Base-by-base conservation (phyloP, 2,888 invertebrate species). In the Ganaspis brasiliensis region DNA sequence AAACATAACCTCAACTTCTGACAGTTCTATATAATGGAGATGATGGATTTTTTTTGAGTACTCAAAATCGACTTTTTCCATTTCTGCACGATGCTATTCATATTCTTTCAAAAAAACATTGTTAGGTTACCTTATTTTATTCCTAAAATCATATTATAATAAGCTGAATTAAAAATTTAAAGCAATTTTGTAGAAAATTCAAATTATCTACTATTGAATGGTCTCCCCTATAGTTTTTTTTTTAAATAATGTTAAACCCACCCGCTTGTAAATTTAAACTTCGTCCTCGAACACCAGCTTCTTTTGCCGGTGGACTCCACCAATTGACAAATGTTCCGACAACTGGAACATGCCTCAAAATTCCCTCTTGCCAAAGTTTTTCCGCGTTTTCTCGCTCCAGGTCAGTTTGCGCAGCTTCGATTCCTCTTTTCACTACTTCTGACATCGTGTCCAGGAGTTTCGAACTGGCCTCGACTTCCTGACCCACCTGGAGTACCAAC, bases 261-360 rank as follows among this genome's bases (percentile, higher is more conserved):
- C 91, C 91, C 61, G 92, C 92, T 85, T 92, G 94, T 89, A 98
- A 92, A 92, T 97, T 96, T 81, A 98, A 94, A 91, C 95, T 97
- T 88, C 97, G 93, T 67, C 97, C 98, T 91, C 94, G 95, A 83
- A 95, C 96, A 84, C 95, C 96, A 8, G 95, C 93, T 84, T 96
- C 96, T 88, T 95, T 96, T 26, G 94, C 92, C 4, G 96, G 94
- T 9, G 98, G 99, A 70, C 97, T 96, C 97, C 97, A 98, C 99
- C 99, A 99, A 92, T 98, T 98, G 72, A 98, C 96, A 75, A 99
- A 95, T 24, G 97, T 96, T 0, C 98, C 97, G 76, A 99, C 97
- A 2, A 99, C 96, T 0, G 99, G 99, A 83, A 99, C 97, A 85
- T 98, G 97, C 21, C 99, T 93, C 80, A 99, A 93, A 76, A 99